These are phyloP conservation scores for Phaetusa simplex DNA, from an alignment of 2,113 vertebrate genomes.

Conservation along the genomic window DNA sequence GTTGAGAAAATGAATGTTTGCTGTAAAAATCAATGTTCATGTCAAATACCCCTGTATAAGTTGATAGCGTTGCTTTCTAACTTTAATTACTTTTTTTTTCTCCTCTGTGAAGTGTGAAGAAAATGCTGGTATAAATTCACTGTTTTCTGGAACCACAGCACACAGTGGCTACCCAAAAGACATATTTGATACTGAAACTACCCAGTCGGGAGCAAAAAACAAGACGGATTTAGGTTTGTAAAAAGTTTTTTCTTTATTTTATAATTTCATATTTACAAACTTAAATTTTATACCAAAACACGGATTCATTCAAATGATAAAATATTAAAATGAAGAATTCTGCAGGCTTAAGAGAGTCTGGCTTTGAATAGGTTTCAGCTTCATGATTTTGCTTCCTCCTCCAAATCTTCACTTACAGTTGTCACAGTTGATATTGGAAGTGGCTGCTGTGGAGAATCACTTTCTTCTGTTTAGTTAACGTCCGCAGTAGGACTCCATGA, in stretches of 20 bases:
- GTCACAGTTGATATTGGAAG: not conserved
- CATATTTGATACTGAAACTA: conserved; percentile 36
- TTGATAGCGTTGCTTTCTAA: not conserved
- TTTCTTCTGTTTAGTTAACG: not conserved
- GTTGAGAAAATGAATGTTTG: not conserved
- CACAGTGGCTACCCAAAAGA: conserved; percentile 16
- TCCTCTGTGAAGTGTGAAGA: conserved; percentile 66
- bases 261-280: not conserved
- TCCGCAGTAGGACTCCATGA: not conserved
- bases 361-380: not conserved
- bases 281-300: not conserved
- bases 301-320: not conserved
- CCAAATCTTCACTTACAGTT: not conserved
- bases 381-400: not conserved
- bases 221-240: conserved; percentile 67
- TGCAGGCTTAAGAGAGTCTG: not conserved
- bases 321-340: not conserved
- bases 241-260: not conserved
- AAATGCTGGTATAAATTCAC: conserved; percentile 1
- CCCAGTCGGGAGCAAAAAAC: not conserved
- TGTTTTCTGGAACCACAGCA: not conserved
- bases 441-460: not conserved
- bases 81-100: conserved; percentile 20
- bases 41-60: not conserved
- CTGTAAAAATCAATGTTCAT: not conserved